These are phyloP conservation scores for Bathynomus jamesi DNA, from an alignment of 1,140 invertebrate species.

Conservation along the genomic window DNA sequence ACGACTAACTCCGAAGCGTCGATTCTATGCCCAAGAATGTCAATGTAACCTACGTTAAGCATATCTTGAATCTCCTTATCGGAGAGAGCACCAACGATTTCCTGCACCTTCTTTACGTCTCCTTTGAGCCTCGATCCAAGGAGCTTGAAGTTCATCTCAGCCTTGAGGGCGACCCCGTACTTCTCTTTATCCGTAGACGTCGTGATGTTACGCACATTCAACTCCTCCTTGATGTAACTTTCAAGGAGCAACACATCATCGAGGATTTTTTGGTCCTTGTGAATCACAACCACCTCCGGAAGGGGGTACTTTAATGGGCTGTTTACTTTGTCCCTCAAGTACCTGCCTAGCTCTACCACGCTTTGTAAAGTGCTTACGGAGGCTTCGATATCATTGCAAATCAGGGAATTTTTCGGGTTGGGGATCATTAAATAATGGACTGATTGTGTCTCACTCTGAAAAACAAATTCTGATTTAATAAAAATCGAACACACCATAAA, in stretches of 20 bases:
- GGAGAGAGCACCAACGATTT: constrained; percentile 61
- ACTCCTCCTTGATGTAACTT: constrained; percentile 83
- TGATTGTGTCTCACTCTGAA: constrained; percentile 53
- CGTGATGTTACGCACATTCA: constrained; percentile 85
- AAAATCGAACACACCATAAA: not conserved
- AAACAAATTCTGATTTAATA: constrained; percentile 36
- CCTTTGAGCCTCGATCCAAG: constrained; percentile 81
- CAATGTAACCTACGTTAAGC: constrained; percentile 60
- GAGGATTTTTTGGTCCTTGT: constrained; percentile 69
- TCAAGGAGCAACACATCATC: constrained; percentile 73
- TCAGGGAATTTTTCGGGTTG: constrained; percentile 57
- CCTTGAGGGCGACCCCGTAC: constrained; percentile 85
- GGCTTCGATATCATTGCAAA: constrained; percentile 78
- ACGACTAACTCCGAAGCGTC: constrained; percentile 73
- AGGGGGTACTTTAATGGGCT: constrained; percentile 94
- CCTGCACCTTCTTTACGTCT: constrained; percentile 78
- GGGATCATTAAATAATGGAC: constrained; percentile 88
- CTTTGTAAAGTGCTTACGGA: constrained; percentile 88
- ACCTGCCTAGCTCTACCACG: constrained; percentile 87
- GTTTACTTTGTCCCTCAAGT: constrained; percentile 85
- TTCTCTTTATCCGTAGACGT: constrained; percentile 84
- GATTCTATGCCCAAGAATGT: constrained; percentile 65
- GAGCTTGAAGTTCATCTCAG: constrained; percentile 84
- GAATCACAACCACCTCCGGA: constrained; percentile 89
- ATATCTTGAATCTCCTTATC: constrained; percentile 74